These are phyloP conservation scores for Hypocryptadius cinnamomeus DNA, from an alignment of 2,113 vertebrate species.

Conservation along the genomic window DNA sequence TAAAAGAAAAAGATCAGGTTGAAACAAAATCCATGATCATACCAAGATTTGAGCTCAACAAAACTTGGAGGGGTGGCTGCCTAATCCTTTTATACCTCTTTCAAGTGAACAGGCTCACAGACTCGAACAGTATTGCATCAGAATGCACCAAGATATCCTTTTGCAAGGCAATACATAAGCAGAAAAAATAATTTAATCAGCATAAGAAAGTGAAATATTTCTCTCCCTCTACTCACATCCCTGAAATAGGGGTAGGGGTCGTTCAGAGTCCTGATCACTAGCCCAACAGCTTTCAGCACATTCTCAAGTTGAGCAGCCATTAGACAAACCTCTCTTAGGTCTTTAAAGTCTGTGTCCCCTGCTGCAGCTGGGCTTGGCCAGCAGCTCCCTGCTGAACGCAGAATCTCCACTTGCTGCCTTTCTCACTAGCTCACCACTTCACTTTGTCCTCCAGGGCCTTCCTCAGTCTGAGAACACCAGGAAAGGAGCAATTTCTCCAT, in stretches of 20 bases:
- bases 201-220: not conserved
- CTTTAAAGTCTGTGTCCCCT: not conserved
- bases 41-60: not conserved
- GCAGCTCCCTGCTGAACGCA: not conserved
- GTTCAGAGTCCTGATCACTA: not conserved
- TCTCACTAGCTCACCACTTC: not conserved
- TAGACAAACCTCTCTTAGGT: not conserved
- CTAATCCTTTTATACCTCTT: not conserved
- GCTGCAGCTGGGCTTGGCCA: not conserved
- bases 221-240: not conserved
- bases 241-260: not conserved
- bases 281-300: not conserved
- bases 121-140: not conserved
- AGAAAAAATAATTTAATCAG: not conserved
- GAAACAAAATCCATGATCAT: not conserved
- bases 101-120: not conserved
- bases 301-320: not conserved
- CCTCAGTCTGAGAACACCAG: accelerated
- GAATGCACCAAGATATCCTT: not conserved
- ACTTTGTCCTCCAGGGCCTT: not conserved
- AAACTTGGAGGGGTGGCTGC: not conserved
- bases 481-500: not conserved
- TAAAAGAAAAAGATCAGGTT: not conserved
- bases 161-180: not conserved
- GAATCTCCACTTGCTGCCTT: not conserved